Percentiles rank a stretch among this genome's conserved stretches.
phyloP scores from a whole-genome alignment of 1,140 invertebrate species.

The Drosophila trapezifrons region DNA sequence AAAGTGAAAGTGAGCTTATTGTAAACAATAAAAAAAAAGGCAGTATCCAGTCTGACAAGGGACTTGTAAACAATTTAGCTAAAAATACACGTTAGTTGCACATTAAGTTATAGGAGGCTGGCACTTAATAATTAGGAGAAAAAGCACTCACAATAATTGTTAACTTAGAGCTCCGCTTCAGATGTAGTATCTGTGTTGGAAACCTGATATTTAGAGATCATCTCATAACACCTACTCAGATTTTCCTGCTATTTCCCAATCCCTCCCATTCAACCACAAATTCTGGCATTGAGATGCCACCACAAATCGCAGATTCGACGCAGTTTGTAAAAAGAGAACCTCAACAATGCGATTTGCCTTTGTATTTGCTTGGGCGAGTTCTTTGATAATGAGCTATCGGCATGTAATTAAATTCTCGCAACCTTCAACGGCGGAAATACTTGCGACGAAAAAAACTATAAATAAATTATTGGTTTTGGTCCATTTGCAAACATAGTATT shows the following conservation, averaged over 20 bases:
- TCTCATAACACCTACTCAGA: constrained; percentile 19
- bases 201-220: constrained; percentile 5
- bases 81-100: constrained; percentile 8
- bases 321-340: constrained; percentile 28
- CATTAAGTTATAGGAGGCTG: not conserved
- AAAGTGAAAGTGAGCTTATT: constrained; percentile 3
- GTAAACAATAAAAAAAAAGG: constrained; percentile 1
- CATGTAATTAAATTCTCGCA: constrained; percentile 10
- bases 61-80: not conserved
- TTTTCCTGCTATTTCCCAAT: constrained; percentile 4
- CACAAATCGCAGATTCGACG: constrained; percentile 25
- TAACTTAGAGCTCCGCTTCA: not conserved
- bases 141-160: not conserved
- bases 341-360: not conserved
- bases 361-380: constrained; percentile 6
- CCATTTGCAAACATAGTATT: not conserved
- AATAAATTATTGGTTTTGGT: constrained; percentile 24
- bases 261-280: constrained; percentile 22
- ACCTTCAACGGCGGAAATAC: constrained; percentile 27
- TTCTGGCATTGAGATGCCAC: constrained; percentile 17
- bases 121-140: not conserved
- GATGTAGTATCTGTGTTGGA: not conserved
- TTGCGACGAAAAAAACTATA: constrained; percentile 19
- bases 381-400: constrained; percentile 32
- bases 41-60: not conserved